Percentiles rank a stretch among this genome's conserved stretches.
Evolutionary conservation across 2,113 vertebrate species (phyloP).

Genomic region (Hydrochoerus hydrochaeris): DNA sequence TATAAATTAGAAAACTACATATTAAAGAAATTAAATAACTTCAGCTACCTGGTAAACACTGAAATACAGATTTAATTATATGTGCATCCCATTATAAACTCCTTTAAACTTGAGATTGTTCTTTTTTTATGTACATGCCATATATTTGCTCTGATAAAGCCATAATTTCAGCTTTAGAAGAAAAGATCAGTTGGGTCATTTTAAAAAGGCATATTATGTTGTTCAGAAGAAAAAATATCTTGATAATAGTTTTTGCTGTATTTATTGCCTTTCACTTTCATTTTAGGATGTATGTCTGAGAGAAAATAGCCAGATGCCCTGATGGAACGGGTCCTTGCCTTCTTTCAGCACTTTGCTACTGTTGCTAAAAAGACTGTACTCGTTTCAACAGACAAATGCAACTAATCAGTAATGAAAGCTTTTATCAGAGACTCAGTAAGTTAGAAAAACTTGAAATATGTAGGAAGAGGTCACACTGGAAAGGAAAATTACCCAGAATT

Average conservation of each 20-base stretch:
- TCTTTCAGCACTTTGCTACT: neutral
- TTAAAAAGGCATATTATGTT: neutral
- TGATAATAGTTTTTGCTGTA: neutral
- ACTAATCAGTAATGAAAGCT: conserved; percentile 54
- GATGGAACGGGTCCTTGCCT: neutral
- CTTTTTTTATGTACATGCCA: neutral
- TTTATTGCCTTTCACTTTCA: neutral
- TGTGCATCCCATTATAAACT: neutral
- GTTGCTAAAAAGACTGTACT: neutral
- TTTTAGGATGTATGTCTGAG: neutral
- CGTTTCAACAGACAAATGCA: conserved; percentile 24
- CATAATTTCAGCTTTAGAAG: neutral
- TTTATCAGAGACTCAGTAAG: conserved; percentile 65
- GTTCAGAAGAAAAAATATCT: neutral
- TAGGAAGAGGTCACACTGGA: conserved; percentile 63
- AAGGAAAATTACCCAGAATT: conserved; percentile 78
- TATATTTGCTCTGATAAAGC: neutral
- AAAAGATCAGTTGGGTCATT: neutral
- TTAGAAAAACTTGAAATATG: conserved; percentile 51
- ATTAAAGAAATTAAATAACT: neutral
- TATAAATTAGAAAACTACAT: neutral
- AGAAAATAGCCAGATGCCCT: conserved; percentile 28
- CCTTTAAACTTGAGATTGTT: neutral
- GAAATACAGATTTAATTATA: neutral
- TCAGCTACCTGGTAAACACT: neutral